Base-by-base conservation (phyloP, 2,888 invertebrate species). In the Aspidiotus destructor region DNA sequence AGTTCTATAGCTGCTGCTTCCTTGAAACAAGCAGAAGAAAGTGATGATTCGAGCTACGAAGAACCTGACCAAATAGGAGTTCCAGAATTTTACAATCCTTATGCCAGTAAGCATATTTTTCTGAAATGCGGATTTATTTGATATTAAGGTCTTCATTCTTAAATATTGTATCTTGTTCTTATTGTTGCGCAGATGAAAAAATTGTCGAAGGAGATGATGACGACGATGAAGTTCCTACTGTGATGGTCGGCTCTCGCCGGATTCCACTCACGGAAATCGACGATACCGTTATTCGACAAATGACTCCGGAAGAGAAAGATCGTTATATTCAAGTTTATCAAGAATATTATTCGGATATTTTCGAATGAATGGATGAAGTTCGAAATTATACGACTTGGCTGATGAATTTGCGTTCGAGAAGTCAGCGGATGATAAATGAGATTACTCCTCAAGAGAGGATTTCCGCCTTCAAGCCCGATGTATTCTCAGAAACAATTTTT, bases 321-420 rank as follows among this genome's bases (percentile, higher is more conserved):
- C 87, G 88, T 53, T 97, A 96, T 78, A 95, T 96, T 74, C 89
- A 92, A 79, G 84, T 91, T 57, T 94, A 93, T 77, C 94, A 95
- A 77, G 94, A 96, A 77, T 88, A 90, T 78, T 94, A 92, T 80
- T 88, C 92, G 73, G 88, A 92, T 77, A 88, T 92, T 82, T 89
- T 87, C 75, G 89, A 88, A 79, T 92, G 79, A 78, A 28, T 28
- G 28, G 28, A 28, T 28, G 28, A 28, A 28, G 28, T 28, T 28
- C 28, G 28, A 28, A 5, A 28, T 28, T 28, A 28, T 28, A 3
- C 28, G n/a, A 28, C 5, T 1, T 28, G 28, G 28, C n/a, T n/a
- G n/a, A 28, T 28, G 28, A 28, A 5, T 28, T 28, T 28, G 28
- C 5, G 28, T 28, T 28, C 28, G 28, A 28, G 28, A 28, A 28